Evolutionary conservation across 2,797 vertebrate genomes (phyloP).

Genomic region (Erethizon dorsatum): DNA sequence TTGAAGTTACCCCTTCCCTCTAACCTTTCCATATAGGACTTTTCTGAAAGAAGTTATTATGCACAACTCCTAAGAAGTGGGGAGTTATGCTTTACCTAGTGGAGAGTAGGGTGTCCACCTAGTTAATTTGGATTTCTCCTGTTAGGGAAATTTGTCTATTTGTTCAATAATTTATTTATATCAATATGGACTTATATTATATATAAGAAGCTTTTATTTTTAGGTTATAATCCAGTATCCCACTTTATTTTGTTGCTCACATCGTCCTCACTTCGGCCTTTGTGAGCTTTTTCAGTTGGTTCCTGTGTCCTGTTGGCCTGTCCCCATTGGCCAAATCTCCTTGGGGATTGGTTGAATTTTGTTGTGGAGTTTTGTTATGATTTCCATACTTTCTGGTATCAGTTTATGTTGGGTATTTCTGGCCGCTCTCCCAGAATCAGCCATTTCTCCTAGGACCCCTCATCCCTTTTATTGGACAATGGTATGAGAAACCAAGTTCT

Average conservation of each 20-base stretch:
- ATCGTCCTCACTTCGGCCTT: neutral
- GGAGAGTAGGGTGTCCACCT: neutral
- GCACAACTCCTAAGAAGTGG: neutral
- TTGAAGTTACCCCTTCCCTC: neutral
- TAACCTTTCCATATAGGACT: neutral
- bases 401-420: neutral
- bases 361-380: neutral
- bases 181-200: neutral
- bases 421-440: neutral
- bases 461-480: neutral
- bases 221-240: neutral
- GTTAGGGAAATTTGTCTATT: neutral
- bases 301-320: neutral
- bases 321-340: neutral
- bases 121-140: slow-evolving; percentile 8
- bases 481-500: neutral
- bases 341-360: neutral
- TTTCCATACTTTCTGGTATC: neutral
- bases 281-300: neutral
- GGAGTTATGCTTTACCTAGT: neutral
- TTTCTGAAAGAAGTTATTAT: neutral
- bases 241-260: neutral
- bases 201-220: neutral
- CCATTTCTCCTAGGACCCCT: slow-evolving; percentile 3
- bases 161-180: neutral